A percentile compares a stretch with the other conserved stretches of the same genome.
phyloP scores from a whole-genome alignment of 2,888 invertebrate species.

The Zhengitettix transpicula region DNA sequence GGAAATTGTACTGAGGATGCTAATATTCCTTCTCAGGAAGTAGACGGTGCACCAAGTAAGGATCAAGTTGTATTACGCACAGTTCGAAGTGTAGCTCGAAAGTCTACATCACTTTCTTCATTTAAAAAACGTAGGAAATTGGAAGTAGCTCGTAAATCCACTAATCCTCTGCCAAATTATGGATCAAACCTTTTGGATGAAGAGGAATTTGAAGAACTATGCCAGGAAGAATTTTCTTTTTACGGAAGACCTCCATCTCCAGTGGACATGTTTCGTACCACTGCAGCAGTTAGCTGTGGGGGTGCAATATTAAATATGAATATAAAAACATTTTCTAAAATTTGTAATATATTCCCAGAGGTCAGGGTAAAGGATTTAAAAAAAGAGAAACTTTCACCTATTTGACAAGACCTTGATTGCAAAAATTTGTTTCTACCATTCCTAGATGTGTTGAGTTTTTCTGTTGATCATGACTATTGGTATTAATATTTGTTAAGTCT shows the following conservation, averaged over 20 bases:
- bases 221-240: conserved; percentile 25
- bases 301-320: conserved; percentile 32
- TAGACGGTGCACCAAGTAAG: not conserved
- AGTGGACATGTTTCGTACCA: conserved; percentile 28
- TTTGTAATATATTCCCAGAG: conserved; percentile 33
- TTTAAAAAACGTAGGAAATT: not conserved
- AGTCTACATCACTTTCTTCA: not conserved
- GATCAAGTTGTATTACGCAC: too few species aligned
- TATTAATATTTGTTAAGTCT: not conserved
- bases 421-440: not conserved
- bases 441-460: not conserved
- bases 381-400: not conserved
- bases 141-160: conserved; percentile 31
- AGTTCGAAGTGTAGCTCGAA: conserved; percentile 3
- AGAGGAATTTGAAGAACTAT: not conserved
- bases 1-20: conserved; percentile 4
- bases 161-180: conserved; percentile 21
- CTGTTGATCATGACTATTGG: not conserved
- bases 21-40: too few species aligned
- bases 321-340: conserved; percentile 31
- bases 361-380: conserved; percentile 29
- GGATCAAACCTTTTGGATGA: not conserved
- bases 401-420: not conserved
- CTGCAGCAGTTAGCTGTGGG: conserved; percentile 34
- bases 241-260: conserved; percentile 31